phyloP scores from a whole-genome alignment of 2,888 invertebrate species.

The Xanthorhoe designata region DNA sequence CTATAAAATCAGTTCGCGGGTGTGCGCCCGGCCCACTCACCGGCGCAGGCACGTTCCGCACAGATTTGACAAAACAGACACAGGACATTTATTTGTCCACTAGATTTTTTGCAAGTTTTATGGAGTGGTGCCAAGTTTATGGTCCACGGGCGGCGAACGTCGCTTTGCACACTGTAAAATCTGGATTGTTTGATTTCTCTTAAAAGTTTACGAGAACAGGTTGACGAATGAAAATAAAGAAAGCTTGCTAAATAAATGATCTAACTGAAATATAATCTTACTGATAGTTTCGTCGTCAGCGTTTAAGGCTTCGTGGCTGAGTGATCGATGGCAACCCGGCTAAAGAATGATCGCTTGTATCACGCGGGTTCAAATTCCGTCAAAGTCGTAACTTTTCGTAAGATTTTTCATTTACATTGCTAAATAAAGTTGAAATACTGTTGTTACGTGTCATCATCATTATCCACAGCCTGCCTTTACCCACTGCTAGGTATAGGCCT shows the following conservation, averaged over 20 bases:
- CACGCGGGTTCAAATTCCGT: no score
- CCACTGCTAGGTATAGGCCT: no score
- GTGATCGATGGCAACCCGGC: no score
- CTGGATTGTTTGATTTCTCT: constrained; percentile 63
- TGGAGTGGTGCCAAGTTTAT: constrained; percentile 82
- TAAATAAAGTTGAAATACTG: no score
- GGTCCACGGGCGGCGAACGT: constrained; percentile 68
- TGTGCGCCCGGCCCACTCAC: constrained; percentile 50
- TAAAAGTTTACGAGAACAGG: constrained; percentile 39
- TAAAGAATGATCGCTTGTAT: no score
- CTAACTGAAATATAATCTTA: no score
- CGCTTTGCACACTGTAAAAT: constrained; percentile 72
- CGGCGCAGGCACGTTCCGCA: constrained; percentile 72
- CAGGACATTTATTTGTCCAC: constrained; percentile 80
- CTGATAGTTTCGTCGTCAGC: no score
- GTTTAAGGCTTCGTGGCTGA: no score
- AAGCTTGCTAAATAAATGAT: neutral
- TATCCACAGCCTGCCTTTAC: no score
- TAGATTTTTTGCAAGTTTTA: constrained; percentile 81
- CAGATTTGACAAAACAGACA: constrained; percentile 85
- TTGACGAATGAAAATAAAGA: constrained; percentile 1
- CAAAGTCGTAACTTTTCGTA: no score
- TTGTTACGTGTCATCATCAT: neutral
- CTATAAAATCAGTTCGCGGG: constrained; percentile 83
- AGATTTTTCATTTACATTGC: no score